Base-by-base conservation (phyloP, 2,888 invertebrate species). In the Tenthredo distinguenda region DNA sequence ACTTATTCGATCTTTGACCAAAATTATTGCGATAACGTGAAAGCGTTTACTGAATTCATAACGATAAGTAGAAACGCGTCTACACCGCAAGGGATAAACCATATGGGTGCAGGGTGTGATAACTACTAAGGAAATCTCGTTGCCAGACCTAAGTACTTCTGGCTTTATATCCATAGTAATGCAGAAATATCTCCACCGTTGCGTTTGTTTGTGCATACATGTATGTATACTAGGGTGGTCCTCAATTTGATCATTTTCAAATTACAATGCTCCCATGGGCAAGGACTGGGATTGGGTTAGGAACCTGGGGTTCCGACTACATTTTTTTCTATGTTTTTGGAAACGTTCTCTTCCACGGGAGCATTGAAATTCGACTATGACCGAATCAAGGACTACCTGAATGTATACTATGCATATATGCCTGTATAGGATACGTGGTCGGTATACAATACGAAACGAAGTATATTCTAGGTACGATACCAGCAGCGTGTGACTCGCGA, bases 31-130 rank as follows among this genome's bases (percentile, higher is more conserved):
- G 7, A 34, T 31, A 79, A 21, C 40, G 12, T 50, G n/a, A 31
- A 81, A 26, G 40, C 40, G 58, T 62, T 81, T 40, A 81, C 40
- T 88, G 91, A 91, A 92, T 91, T 92, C 90, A 91, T 91, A 91
- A 91, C 91, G 91, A 91, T 91, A 91, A 91, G 91, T 91, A 91
- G 91, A 90, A 91, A 91, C 91, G 90, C 89, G 92, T 91, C 91
- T 90, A 89, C 88, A 92, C 92, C 92, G 88, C 92, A 92, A 87
- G 88, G 91, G 91, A 90, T 91, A 90, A 91, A 90, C 89, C 88
- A 37, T 34, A 18, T 26, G 2, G 12, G 55, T 34, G 5, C 12
- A 50, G 55, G 34, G 4, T 18, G 7, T 34, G n/a, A 50, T n/a
- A 10, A 50, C 77, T 9, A 71, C 18, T 12, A 6, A 72, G 72